Percentiles rank a stretch among this genome's conserved stretches.
phyloP scores from a whole-genome alignment of 2,113 vertebrate species.

The Pelusios castaneus region DNA sequence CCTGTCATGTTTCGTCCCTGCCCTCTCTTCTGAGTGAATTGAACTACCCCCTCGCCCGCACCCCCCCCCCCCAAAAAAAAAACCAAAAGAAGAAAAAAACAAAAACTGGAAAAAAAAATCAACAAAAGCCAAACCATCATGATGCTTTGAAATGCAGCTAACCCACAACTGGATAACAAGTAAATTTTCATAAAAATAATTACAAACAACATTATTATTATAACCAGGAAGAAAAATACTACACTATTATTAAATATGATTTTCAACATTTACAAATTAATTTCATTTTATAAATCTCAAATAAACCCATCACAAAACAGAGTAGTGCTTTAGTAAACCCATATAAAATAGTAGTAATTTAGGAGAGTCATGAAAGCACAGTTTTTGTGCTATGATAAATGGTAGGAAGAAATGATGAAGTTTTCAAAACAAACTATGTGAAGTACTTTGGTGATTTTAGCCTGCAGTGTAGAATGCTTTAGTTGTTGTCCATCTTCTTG shows the following conservation, averaged over 20 bases:
- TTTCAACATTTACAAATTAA: neutral
- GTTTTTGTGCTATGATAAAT: neutral
- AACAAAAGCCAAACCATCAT: rapidly evolving
- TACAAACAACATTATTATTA: neutral
- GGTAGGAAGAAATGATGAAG: rapidly evolving
- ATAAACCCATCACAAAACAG: neutral
- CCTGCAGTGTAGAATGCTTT: neutral
- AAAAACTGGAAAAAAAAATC: neutral
- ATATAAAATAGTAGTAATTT: neutral
- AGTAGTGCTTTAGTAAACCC: neutral
- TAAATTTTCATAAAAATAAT: neutral
- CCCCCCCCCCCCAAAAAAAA: no score
- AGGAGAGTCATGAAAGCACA: rapidly evolving
- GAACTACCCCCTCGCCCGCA: no score
- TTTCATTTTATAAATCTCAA: neutral
- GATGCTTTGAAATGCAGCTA: neutral
- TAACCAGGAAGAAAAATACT: rapidly evolving
- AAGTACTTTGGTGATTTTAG: neutral
- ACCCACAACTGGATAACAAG: neutral
- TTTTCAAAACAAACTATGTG: neutral
- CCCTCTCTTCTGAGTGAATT: constrained; percentile 23
- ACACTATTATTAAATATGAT: rapidly evolving
- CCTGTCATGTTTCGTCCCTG: constrained; percentile 70
- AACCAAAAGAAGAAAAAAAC: neutral
- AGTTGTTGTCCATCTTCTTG: neutral